Percentiles rank a stretch among this genome's conserved stretches.
Evolutionary conservation across 2,113 vertebrate genomes (phyloP).

Genomic region (Ptilonorhynchus violaceus): DNA sequence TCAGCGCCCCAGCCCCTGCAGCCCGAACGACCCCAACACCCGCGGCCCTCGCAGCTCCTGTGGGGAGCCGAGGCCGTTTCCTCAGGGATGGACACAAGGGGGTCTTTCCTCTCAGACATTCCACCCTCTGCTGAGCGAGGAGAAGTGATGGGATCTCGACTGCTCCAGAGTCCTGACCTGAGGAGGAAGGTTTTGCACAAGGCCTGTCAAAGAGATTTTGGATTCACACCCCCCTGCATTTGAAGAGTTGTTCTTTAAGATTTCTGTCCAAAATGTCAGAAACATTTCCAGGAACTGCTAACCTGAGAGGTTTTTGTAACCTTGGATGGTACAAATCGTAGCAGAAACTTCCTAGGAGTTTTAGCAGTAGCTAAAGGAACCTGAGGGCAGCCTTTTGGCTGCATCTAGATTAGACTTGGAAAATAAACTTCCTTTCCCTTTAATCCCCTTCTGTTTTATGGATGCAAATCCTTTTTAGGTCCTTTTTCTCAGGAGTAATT

Average conservation of each 20-base stretch:
- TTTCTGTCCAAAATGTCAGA: neutral
- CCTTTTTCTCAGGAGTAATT: neutral
- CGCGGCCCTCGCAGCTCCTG: fast-evolving
- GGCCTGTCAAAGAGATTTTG: neutral
- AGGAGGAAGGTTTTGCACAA: neutral
- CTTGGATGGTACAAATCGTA: neutral
- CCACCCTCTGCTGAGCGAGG: neutral
- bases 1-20: neutral
- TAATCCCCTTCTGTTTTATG: neutral
- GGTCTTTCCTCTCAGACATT: fast-evolving
- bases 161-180: fast-evolving
- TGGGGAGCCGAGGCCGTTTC: fast-evolving
- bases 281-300: neutral
- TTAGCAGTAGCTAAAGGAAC: neutral
- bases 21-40: fast-evolving
- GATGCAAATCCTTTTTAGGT: neutral
- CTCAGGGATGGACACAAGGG: fast-evolving
- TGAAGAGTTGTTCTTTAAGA: neutral
- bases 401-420: neutral
- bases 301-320: neutral
- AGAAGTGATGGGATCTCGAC: neutral
- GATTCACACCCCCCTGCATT: neutral
- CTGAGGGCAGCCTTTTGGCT: neutral
- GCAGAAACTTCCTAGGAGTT: neutral
- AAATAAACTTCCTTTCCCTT: neutral